Percentiles rank a stretch among this genome's conserved stretches.
Evolutionary conservation across 2,888 invertebrate genomes (phyloP).

Genomic region (Athalia circularis): DNA sequence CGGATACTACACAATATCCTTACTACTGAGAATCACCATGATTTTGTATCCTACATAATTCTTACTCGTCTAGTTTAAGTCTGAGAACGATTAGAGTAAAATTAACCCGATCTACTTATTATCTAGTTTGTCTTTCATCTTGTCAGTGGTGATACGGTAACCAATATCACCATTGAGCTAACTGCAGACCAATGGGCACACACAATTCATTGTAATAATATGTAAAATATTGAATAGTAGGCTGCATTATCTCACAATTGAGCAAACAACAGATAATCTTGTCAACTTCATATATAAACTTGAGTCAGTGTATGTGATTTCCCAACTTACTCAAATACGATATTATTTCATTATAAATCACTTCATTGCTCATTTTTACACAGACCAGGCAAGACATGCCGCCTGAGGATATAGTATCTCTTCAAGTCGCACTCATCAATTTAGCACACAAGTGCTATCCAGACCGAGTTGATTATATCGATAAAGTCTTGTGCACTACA

Average conservation of each 20-base stretch:
- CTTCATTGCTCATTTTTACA: slow-evolving; percentile 57
- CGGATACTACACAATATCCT: slow-evolving; percentile 59
- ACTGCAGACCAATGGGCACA: background rate
- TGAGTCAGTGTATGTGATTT: slow-evolving; percentile 8
- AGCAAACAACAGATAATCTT: slow-evolving; percentile 37
- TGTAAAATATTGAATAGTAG: slow-evolving; percentile 1
- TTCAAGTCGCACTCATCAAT: slow-evolving; percentile 96
- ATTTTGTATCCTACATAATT: slow-evolving; percentile 52
- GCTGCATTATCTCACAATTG: slow-evolving; percentile 20
- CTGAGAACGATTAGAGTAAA: slow-evolving; percentile 60
- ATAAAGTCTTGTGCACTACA: slow-evolving; percentile 94
- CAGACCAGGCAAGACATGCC: slow-evolving; percentile 96
- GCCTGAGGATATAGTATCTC: slow-evolving; percentile 94
- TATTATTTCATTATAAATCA: background rate
- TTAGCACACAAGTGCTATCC: slow-evolving; percentile 98
- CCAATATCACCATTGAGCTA: background rate
- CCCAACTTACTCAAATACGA: background rate
- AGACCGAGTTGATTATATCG: slow-evolving; percentile 94
- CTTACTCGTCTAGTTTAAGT: slow-evolving; percentile 71
- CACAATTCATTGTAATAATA: background rate
- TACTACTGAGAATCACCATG: slow-evolving; percentile 52
- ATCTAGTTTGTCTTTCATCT: background rate
- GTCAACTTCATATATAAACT: slow-evolving; percentile 21
- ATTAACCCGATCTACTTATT: background rate
- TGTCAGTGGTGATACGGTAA: background rate